A percentile compares a stretch with the other conserved stretches of the same genome.
These are phyloP conservation scores for Phyllotreta cruciferae DNA, from an alignment of 2,888 invertebrate species.

Conservation along the genomic window DNA sequence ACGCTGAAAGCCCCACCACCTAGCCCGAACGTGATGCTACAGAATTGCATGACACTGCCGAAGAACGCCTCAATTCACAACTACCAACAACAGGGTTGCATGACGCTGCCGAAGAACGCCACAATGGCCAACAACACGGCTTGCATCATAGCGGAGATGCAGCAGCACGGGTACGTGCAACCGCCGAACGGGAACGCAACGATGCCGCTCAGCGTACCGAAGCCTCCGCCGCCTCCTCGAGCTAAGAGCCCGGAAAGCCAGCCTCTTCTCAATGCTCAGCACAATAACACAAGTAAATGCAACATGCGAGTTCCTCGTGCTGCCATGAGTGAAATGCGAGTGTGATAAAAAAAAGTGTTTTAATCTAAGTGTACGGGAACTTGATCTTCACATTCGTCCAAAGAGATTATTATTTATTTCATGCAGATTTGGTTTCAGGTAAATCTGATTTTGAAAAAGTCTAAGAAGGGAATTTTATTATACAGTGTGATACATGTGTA, in stretches of 20 bases:
- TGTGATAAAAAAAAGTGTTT: slow-evolving; percentile 68
- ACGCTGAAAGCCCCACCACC: slow-evolving; percentile 70
- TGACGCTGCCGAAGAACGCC: slow-evolving; percentile 69
- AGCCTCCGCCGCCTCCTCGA: slow-evolving; percentile 66
- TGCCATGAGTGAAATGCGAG: slow-evolving; percentile 88
- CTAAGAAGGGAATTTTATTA: neutral
- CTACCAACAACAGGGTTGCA: slow-evolving; percentile 56
- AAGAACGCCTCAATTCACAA: slow-evolving; percentile 62
- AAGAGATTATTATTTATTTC: slow-evolving; percentile 38
- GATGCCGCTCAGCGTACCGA: slow-evolving; percentile 65
- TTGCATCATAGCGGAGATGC: slow-evolving; percentile 65
- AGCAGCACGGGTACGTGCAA: slow-evolving; percentile 66
- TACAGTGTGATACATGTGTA: no score
- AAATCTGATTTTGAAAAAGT: slow-evolving; percentile 5
- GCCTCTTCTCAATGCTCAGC: slow-evolving; percentile 61
- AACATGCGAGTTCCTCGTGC: slow-evolving; percentile 77
- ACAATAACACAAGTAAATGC: slow-evolving; percentile 60
- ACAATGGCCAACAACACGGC: slow-evolving; percentile 62
- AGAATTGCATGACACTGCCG: slow-evolving; percentile 61
- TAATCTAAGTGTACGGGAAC: slow-evolving; percentile 38
- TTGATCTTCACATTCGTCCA: slow-evolving; percentile 49
- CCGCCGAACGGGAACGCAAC: slow-evolving; percentile 68
- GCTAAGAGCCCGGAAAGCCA: slow-evolving; percentile 66
- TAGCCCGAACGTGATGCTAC: slow-evolving; percentile 65
- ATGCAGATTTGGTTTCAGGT: slow-evolving; percentile 17